A percentile compares a stretch with the other conserved stretches of the same genome.
These are phyloP conservation scores for Rhynchomys soricoides DNA, from an alignment of 2,113 vertebrate genomes.

Conservation along the genomic window DNA sequence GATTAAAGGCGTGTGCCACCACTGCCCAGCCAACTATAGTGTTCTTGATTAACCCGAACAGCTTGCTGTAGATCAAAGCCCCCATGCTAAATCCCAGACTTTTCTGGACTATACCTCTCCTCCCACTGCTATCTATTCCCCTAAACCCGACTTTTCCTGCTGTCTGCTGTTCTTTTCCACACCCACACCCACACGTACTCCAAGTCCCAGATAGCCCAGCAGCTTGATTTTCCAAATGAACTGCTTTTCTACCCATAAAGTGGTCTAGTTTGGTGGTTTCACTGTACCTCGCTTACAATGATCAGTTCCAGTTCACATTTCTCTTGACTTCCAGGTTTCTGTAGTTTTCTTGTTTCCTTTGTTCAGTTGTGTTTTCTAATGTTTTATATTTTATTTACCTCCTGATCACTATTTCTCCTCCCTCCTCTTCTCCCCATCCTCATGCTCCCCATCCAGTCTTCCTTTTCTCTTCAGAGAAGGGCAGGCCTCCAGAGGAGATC, in stretches of 20 bases:
- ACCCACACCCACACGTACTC: background rate
- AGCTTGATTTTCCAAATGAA: background rate
- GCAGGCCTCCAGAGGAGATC: background rate
- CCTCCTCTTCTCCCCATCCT: background rate
- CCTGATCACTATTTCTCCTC: too few species aligned
- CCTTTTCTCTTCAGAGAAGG: background rate
- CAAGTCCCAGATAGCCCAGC: background rate
- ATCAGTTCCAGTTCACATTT: background rate
- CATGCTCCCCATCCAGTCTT: background rate
- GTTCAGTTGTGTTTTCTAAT: background rate
- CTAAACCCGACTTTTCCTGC: background rate
- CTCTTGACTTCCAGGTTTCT: background rate
- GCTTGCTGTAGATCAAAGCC: background rate
- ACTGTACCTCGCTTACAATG: background rate
- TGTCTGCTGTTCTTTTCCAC: background rate
- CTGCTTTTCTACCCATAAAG: background rate
- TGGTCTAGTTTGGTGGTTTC: background rate
- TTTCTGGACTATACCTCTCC: background rate
- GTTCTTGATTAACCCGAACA: background rate
- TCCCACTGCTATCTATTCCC: background rate
- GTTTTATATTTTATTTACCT: background rate
- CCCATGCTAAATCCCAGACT: background rate
- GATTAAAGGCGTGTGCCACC: too few species aligned
- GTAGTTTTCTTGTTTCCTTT: background rate
- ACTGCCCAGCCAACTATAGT: too few species aligned